Conservation (phyloP, 2,113 vertebrate genomes). For the Ceyx margarethae region DNA sequence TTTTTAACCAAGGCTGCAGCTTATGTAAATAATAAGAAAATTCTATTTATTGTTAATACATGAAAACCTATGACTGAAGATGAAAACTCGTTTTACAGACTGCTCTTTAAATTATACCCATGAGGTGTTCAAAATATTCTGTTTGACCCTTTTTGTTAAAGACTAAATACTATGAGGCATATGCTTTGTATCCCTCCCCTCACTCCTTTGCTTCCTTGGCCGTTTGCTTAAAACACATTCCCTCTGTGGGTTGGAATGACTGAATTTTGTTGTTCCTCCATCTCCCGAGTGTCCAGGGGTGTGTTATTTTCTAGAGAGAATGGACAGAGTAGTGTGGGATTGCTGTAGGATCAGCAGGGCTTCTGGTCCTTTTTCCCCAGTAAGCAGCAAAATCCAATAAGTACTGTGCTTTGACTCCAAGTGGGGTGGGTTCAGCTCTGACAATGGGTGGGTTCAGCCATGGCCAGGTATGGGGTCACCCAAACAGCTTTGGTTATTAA, state of each 20-base stretch:
- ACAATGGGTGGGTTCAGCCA: background rate
- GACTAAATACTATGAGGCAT: background rate
- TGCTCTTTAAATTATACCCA: constrained; percentile 14
- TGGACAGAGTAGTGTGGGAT: background rate
- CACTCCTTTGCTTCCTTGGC: background rate
- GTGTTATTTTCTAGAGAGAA: background rate
- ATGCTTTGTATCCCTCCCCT: background rate
- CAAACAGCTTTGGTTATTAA: background rate
- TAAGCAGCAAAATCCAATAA: background rate
- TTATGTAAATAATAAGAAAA: background rate
- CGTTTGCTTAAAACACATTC: background rate
- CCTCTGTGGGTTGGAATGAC: background rate
- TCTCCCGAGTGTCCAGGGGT: background rate
- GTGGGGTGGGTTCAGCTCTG: background rate
- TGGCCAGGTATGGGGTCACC: background rate
- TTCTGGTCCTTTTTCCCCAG: background rate
- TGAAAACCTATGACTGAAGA: background rate
- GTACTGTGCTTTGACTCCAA: too few species aligned
- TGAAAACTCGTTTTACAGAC: constrained; percentile 8
- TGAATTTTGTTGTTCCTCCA: background rate
- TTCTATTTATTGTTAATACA: constrained; percentile 2
- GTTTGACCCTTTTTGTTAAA: constrained; percentile 24
- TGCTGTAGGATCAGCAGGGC: background rate
- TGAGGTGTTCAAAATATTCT: background rate
- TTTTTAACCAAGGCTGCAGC: background rate